Base-by-base conservation (phyloP, 92 coral and sea anemone genomes). In the Zoanthus sansibaricus region DNA sequence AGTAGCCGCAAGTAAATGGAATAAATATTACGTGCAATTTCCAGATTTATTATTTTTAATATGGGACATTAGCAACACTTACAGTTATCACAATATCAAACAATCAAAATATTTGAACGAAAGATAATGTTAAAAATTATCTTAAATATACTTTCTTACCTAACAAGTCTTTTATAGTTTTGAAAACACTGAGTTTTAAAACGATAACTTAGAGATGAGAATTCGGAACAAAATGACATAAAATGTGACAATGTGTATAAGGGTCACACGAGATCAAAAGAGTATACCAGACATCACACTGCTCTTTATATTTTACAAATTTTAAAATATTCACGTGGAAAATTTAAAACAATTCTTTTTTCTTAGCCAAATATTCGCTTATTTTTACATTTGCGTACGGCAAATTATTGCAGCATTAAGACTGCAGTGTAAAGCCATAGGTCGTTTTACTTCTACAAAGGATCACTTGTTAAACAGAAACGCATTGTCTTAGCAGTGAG, bases 31-130 rank as follows among this genome's bases (percentile, higher is more conserved):
- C 58, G 55, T 7, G 55, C 1, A 49, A 1, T 11, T 4, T 25
- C 15, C 6, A 30, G 67, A 59, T 14, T 2, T 0, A n/a, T 8
- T 7, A 1, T 11, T 49, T 62, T 67, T 64, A 44, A 66, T 72
- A n/a, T 25, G 3, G 71, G 45, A 25, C 31, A 64, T 80, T 2
- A 37, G 42, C 85, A 66, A 80, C 75, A 80, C 85, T 64, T 45
- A 5, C 58, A 13, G 45, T 49, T 80, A 80, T 80, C 85, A 66
- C 61, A 80, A 80, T 20, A 80, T 67, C 75, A 51, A 70, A 64
- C 44, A 64, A 80, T 80, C 75, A 80, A 80, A 80, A 80, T 80
- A 46, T 76, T 51, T 76, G 66, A 56, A 32, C 9, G 67, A 76
- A 76, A 52, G 9, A 49, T 49, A 49, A 3, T 7, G 9, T 49